Base-by-base conservation (phyloP, 1,140 invertebrate genomes). In the Telenomus remus region DNA sequence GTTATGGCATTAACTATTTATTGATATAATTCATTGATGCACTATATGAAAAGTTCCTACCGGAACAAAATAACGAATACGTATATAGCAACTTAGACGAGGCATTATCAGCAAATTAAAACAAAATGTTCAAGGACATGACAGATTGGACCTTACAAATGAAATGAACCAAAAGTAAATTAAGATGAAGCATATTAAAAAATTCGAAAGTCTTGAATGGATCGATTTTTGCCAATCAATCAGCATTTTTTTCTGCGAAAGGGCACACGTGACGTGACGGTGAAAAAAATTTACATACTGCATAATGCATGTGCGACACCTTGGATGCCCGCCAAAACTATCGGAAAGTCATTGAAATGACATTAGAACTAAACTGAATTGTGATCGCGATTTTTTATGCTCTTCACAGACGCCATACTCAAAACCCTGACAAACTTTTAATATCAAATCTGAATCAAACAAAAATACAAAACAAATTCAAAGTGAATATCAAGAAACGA, bases 211-310 rank as follows among this genome's bases (percentile, higher is more conserved):
- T 64, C 6, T 35, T 11, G 1, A 0, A 60, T 76, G 53, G 63
- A 77, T 72, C 64, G 63, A 72, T 68, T 69, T 59, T 68, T 46
- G 47, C 53, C 37, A 54, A 84, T 85, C 84, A 82, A 86, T 86
- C 82, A 81, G 78, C 79, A 82, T 11, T 85, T 85, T 85, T 85
- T 84, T 83, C 80, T 85, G 84, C 80, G 85, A 85, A 86, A 82
- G 69, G 49, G 49, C 68, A 70, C 86, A 87, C 81, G 61, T 86
- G 84, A 84, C 83, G 60, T 86, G 85, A 88, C 85, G 70, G 66
- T 60, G 83, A 85, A 85, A 85, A 86, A 86, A 88, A 86, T 87
- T 88, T 85, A 79, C 86, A 87, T 88, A 81, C 68, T 80, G 70
- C 60, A 82, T 86, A 85, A 82, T 82, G 83, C 79, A 78, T 76